A percentile compares a stretch with the other conserved stretches of the same genome.
phyloP scores from a whole-genome alignment of 2,113 vertebrate species.

The Procapra przewalskii region DNA sequence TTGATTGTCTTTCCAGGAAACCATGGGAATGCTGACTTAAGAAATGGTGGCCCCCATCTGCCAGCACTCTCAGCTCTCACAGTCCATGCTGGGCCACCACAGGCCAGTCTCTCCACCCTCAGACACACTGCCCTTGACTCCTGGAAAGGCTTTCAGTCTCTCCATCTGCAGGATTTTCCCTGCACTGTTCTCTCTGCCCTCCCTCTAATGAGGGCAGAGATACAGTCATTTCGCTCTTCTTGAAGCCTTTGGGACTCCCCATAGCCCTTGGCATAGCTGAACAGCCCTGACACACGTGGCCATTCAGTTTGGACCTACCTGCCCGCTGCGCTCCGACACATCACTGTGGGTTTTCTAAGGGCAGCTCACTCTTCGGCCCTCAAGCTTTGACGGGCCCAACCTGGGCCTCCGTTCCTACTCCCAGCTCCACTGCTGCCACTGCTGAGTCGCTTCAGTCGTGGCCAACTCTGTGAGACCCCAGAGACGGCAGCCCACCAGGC shows the following conservation, averaged over 20 bases:
- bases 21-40: background rate
- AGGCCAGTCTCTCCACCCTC: background rate
- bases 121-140: background rate
- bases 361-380: background rate
- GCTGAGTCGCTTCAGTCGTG: too few species aligned
- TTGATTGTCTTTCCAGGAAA: background rate
- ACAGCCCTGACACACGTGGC: background rate
- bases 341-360: background rate
- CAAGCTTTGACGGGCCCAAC: background rate
- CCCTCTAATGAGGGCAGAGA: background rate
- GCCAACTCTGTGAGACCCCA: too few species aligned
- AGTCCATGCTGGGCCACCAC: background rate
- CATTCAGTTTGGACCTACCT: background rate
- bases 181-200: background rate
- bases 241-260: background rate
- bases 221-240: background rate
- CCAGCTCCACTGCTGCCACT: background rate
- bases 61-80: too few species aligned
- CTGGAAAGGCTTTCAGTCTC: too few species aligned
- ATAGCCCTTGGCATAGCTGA: background rate
- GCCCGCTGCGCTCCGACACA: rapidly evolving
- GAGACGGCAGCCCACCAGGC: too few species aligned
- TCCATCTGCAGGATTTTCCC: background rate
- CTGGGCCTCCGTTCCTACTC: background rate
- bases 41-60: background rate